Percentiles rank a stretch among this genome's conserved stretches.
phyloP scores from a whole-genome alignment of 1,140 invertebrate species.

The Drosophila sucinea region DNA sequence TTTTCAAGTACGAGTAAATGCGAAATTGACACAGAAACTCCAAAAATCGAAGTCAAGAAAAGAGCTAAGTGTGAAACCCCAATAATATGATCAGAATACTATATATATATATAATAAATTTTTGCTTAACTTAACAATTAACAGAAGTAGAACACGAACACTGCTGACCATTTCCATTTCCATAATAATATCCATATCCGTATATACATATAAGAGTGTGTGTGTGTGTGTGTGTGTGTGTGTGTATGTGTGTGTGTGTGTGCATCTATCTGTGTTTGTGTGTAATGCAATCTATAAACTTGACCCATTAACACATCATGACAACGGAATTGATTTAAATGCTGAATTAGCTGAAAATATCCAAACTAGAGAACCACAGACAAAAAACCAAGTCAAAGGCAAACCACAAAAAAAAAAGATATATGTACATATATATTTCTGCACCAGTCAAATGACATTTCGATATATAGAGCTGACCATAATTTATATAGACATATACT shows the following conservation, averaged over 20 bases:
- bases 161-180: constrained; percentile 32
- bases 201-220: constrained; percentile 36
- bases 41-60: constrained; percentile 15
- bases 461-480: not conserved
- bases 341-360: constrained; percentile 43
- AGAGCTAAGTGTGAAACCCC: not conserved
- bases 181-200: constrained; percentile 24
- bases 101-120: constrained; percentile 10
- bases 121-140: constrained; percentile 13
- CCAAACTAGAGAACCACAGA: constrained; percentile 49
- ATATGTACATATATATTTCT: not conserved
- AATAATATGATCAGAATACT: constrained; percentile 13
- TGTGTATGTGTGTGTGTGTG: constrained; percentile 46
- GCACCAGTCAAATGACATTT: not conserved
- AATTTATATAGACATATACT: not conserved
- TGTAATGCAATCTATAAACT: constrained; percentile 79
- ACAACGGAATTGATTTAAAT: constrained; percentile 55
- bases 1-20: constrained; percentile 18
- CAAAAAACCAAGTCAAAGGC: constrained; percentile 11
- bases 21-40: constrained; percentile 26
- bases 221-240: constrained; percentile 41
- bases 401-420: constrained; percentile 1
- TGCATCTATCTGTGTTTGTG: constrained; percentile 41
- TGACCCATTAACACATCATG: constrained; percentile 73
- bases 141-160: constrained; percentile 19